Evolutionary conservation across 2,888 invertebrate genomes (phyloP), one percentile per base, ranked within the genome.

Genomic region (Noctua comes): DNA sequence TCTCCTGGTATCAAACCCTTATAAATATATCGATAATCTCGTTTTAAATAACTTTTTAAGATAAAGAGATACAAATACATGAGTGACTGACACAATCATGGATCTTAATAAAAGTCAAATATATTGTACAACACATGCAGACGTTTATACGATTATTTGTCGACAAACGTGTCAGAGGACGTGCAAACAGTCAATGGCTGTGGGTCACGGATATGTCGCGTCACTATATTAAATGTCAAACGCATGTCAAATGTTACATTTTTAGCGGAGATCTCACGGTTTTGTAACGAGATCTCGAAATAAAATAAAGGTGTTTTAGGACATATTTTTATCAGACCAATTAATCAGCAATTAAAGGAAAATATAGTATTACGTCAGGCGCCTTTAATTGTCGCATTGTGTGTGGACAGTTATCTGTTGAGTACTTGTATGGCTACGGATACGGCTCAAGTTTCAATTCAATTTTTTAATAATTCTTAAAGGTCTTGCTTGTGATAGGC

Each of bases 191-290:
- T 70, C 40, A 11, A 62, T 43, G 18, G 57, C 31, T 69, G 18
- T 68, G 16, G 11, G 36, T 48, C 74, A 59, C 43, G 21, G 43
- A 13, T 68, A 57, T 31, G 72, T 70, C 64, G 71, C 62, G 62
- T 82, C 57, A 82, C 57, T 36, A 48, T 54, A 43, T 57, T 57
- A 76, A 85, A 85, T 82, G 85, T 64, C 77, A 81, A 72, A 72
- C 27, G 70, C 62, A 71, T 81, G 81, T 66, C 62, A 66, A 65
- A 69, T 36, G 73, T 76, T 73, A 79, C 68, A 64, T 73, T 57
- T 76, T 70, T 36, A 43, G 57, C 27, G 43, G 16, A 46, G 36
- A 68, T 48, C 72, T 46, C 66, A 75, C 48, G 10, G 46, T 31
- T 66, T 62, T 43, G n/a, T n/a, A 70, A 71, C 64, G 68, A 64